These are phyloP conservation scores for Diplogasteroides magnus DNA, from an alignment of 1,140 invertebrate species.

Conservation along the genomic window DNA sequence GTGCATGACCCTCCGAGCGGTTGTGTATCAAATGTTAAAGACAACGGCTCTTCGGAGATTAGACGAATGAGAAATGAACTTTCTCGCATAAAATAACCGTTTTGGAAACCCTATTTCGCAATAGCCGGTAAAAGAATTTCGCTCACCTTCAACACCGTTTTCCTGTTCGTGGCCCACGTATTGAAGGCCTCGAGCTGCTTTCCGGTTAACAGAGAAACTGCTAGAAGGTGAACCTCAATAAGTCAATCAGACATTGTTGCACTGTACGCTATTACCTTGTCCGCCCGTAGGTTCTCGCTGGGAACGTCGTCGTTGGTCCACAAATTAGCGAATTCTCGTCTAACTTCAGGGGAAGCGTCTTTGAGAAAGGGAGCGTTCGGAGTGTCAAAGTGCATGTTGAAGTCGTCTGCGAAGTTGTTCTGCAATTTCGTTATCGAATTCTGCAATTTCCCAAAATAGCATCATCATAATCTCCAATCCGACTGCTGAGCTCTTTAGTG, in stretches of 20 bases:
- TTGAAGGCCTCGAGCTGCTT: constrained; percentile 21
- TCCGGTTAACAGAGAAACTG: constrained; percentile 18
- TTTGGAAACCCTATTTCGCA: too few species aligned
- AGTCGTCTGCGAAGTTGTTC: neutral
- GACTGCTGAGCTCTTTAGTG: too few species aligned
- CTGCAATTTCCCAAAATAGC: too few species aligned
- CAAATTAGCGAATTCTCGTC: constrained; percentile 17
- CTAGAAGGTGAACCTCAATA: constrained; percentile 26
- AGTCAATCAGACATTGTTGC: too few species aligned
- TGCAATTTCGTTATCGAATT: neutral
- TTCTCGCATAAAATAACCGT: too few species aligned
- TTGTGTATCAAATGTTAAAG: too few species aligned
- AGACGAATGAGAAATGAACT: too few species aligned
- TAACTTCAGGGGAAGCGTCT: constrained; percentile 16
- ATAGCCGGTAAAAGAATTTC: too few species aligned
- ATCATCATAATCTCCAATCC: too few species aligned
- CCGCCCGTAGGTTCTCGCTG: constrained; percentile 15
- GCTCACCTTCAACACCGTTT: constrained; percentile 18
- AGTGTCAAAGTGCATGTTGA: constrained; percentile 23
- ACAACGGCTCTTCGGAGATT: too few species aligned
- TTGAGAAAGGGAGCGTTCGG: constrained; percentile 13
- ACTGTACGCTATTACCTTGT: constrained; percentile 11
- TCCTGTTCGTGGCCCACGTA: constrained; percentile 22
- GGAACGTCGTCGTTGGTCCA: constrained; percentile 29
- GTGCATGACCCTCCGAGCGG: too few species aligned